Conservation (phyloP, 2,888 invertebrate genomes). For the Tethea ocularis region DNA sequence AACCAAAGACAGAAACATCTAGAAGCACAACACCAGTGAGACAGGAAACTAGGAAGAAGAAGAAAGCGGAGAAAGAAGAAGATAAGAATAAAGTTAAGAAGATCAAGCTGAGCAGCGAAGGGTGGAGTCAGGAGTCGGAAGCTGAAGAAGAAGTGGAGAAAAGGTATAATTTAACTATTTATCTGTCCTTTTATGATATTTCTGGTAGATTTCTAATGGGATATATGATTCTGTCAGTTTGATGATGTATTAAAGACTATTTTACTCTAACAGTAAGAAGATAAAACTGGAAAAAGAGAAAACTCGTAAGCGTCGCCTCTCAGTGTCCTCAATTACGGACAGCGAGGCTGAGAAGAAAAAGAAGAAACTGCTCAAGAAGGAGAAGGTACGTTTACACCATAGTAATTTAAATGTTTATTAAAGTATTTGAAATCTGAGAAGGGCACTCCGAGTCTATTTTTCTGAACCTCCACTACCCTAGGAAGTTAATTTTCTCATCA, state of each 20-base stretch:
- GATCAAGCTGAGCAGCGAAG: constrained; percentile 64
- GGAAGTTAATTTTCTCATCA: too few species aligned
- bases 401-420: too few species aligned
- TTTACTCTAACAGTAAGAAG: constrained; percentile 51
- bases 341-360: constrained; percentile 58
- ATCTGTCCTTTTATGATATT: too few species aligned
- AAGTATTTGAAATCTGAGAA: too few species aligned
- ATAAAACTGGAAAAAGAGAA: constrained; percentile 47
- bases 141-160: constrained; percentile 59
- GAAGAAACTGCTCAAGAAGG: constrained; percentile 56
- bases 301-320: constrained; percentile 61
- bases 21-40: constrained; percentile 51
- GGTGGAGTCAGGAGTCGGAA: constrained; percentile 77
- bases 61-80: constrained; percentile 37
- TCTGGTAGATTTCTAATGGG: constrained; percentile 4
- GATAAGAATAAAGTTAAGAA: constrained; percentile 58
- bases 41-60: constrained; percentile 38
- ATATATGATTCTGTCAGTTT: background rate
- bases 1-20: constrained; percentile 46
- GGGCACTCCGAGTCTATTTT: too few species aligned
- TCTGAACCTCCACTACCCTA: too few species aligned
- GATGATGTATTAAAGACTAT: background rate
- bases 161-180: constrained; percentile 38
- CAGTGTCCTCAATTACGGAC: constrained; percentile 49
- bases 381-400: constrained; percentile 34